Evolutionary conservation across 2,113 vertebrate genomes (phyloP), one percentile per base, ranked within the genome.

Genomic region (Galbula dea): DNA sequence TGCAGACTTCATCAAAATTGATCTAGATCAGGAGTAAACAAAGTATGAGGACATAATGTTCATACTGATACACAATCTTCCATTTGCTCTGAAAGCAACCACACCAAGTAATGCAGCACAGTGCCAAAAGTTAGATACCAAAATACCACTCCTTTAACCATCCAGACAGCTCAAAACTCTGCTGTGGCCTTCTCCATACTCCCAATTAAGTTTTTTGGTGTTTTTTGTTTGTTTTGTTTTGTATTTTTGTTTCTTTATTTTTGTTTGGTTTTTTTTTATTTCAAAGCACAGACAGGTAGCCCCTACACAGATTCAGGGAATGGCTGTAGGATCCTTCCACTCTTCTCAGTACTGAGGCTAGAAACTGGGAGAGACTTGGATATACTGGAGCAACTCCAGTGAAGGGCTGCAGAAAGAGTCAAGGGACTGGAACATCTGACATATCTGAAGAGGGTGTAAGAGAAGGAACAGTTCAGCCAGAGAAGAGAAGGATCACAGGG

Each of bases 11-110:
- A 55, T 80, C 49, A 74, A 59, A 63, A 26, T 12, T 57, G n/a
- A 85, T 92, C 75, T 67, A 74, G 67, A 89, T 55, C 46, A 80
- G 55, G 39, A 89, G 55, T 39, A 74, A 88, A 73, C 55, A 94
- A n/a, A 23, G 11, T 24, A 19, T 0, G 9, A 55, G 62, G 11
- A 37, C 62, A 57, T 51, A 34, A n/a, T 0, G 1, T 36, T 79
- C 43, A 86, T 55, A 51, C 15, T 46, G 45, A 63, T 59, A 71
- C 10, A 9, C 0, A 1, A 48, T 57, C 51, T 71, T 67, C 41
- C 32, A 1, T 49, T 72, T 52, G 27, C 49, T 85, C 59, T 63
- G 78, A 85, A 59, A 63, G 12, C 39, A 93, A 6, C 11, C 19
- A 48, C 10, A 22, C 11, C 43, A 55, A 24, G 34, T 18, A 58